phyloP scores from a whole-genome alignment of 2,113 vertebrate species.

The Narcine bancroftii region DNA sequence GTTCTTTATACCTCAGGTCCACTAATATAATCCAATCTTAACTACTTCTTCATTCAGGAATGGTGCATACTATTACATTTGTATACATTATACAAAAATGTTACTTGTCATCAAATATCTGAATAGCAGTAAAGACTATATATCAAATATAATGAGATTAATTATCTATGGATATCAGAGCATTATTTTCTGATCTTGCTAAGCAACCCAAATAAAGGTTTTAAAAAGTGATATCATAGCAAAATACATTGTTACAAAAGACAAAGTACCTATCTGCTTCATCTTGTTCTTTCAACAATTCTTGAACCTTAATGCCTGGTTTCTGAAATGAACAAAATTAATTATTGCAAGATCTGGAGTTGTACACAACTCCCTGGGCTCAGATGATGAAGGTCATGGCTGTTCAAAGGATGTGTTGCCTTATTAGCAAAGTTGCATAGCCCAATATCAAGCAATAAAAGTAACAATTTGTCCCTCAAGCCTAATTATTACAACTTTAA shows the following conservation, averaged over 20 bases:
- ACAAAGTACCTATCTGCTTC: conserved; percentile 7
- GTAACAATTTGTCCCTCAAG: no score
- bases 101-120: neutral
- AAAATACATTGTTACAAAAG: no score
- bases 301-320: conserved; percentile 31
- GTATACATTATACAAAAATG: neutral
- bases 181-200: neutral
- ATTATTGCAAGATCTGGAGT: neutral
- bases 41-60: no score
- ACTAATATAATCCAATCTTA: no score
- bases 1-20: no score
- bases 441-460: neutral
- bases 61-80: no score
- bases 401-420: neutral
- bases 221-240: no score
- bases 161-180: neutral
- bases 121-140: no score
- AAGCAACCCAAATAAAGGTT: neutral
- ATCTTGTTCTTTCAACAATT: conserved; percentile 31
- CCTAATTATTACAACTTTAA: no score
- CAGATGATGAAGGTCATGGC: neutral
- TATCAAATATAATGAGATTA: neutral
- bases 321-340: conserved; percentile 29
- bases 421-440: neutral
- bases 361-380: neutral